Evolutionary conservation across 2,113 vertebrate species (phyloP).

Genomic region (Pontoporia blainvillei): DNA sequence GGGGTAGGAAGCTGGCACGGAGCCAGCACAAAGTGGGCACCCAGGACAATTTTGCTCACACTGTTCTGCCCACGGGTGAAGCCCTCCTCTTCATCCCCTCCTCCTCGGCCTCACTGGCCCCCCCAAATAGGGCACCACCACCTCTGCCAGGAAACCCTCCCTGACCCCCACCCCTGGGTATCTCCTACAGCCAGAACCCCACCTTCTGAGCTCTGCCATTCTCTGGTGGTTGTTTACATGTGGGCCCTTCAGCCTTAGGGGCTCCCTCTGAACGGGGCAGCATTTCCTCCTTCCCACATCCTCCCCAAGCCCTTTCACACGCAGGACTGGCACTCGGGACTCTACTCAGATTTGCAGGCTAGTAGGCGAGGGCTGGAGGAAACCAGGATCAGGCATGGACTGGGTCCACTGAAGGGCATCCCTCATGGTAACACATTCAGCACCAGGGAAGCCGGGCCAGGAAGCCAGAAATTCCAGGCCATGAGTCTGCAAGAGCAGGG

Average conservation of each 20-base stretch:
- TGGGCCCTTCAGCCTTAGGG: neutral
- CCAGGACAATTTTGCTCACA: neutral
- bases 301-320: neutral
- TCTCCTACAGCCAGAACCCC: neutral
- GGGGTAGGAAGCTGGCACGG: neutral
- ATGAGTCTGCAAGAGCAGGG: neutral
- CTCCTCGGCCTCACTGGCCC: neutral
- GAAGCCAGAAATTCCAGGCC: neutral
- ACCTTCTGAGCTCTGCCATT: neutral
- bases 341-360: neutral
- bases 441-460: neutral
- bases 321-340: neutral
- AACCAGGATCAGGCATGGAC: neutral
- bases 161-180: neutral
- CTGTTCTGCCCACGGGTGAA: neutral
- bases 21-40: neutral
- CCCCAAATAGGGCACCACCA: neutral
- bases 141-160: neutral
- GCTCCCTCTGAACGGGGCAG: neutral
- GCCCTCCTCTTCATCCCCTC: neutral
- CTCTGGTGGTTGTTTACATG: rapidly evolving
- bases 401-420: neutral
- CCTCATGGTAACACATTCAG: neutral
- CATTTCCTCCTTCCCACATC: neutral
- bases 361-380: neutral